phyloP scores from a whole-genome alignment of 1,140 invertebrate species.

The Chymomyza costata region DNA sequence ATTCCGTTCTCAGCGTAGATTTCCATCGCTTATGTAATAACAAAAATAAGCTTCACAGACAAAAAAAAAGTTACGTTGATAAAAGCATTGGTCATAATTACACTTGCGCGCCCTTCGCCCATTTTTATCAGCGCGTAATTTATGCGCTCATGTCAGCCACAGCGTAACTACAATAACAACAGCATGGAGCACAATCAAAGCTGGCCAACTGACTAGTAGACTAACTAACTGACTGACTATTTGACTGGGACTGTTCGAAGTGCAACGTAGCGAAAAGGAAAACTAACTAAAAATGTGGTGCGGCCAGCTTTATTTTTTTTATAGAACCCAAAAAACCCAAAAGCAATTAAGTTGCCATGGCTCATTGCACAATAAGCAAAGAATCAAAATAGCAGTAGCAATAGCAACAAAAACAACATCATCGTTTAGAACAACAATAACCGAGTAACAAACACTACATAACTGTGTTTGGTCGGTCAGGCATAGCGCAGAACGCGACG shows the following conservation, averaged over 20 bases:
- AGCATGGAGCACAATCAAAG: slow-evolving; percentile 35
- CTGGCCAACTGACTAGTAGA: too few relatives aligned
- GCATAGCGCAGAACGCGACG: slow-evolving; percentile 35
- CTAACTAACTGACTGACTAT: too few relatives aligned
- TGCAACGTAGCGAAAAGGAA: slow-evolving; percentile 64
- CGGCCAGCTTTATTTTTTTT: background rate
- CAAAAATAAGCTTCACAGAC: slow-evolving; percentile 15
- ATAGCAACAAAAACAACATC: slow-evolving; percentile 5
- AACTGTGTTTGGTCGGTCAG: slow-evolving; percentile 67
- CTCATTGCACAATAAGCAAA: slow-evolving; percentile 72
- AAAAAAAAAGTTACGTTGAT: slow-evolving; percentile 46
- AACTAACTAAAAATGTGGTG: slow-evolving; percentile 29
- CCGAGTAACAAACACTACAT: slow-evolving; percentile 44
- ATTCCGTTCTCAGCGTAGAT: slow-evolving; percentile 30
- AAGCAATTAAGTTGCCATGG: slow-evolving; percentile 72
- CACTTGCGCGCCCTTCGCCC: slow-evolving; percentile 58
- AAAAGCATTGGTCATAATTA: slow-evolving; percentile 54
- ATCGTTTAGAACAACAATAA: slow-evolving; percentile 5
- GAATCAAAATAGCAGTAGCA: slow-evolving; percentile 49
- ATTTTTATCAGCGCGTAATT: slow-evolving; percentile 68
- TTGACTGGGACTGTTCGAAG: slow-evolving; percentile 50
- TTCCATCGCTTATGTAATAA: slow-evolving; percentile 55
- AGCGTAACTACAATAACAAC: slow-evolving; percentile 21
- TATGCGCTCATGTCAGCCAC: slow-evolving; percentile 48
- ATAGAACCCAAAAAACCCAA: slow-evolving; percentile 63